phyloP scores from a whole-genome alignment of 2,888 invertebrate genomes.

The Leucozona laternaria region DNA sequence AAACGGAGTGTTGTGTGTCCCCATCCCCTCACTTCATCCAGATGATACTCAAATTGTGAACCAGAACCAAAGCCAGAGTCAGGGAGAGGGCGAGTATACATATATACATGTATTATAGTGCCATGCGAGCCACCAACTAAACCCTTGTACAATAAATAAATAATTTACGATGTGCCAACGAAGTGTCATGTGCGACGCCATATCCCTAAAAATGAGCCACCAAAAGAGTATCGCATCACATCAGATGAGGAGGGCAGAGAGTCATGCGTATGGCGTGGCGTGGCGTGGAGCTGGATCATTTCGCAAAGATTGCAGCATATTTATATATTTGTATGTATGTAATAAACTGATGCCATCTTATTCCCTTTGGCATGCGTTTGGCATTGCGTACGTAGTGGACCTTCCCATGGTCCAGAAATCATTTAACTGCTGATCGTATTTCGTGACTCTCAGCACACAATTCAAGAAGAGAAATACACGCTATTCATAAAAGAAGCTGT shows the following conservation, averaged over 20 bases:
- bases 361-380: slow-evolving; percentile 54
- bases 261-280: not conserved
- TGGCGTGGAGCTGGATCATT: slow-evolving; percentile 15
- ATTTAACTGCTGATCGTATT: slow-evolving; percentile 65
- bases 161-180: slow-evolving; percentile 75
- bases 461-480: slow-evolving; percentile 47
- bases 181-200: slow-evolving; percentile 73
- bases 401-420: slow-evolving; percentile 45
- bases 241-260: not conserved
- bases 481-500: slow-evolving; percentile 14
- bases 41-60: not conserved
- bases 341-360: slow-evolving; percentile 20
- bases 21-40: slow-evolving; percentile 10
- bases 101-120: not conserved
- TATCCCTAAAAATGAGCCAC: slow-evolving; percentile 71
- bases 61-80: not conserved
- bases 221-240: slow-evolving; percentile 60
- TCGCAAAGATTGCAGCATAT: slow-evolving; percentile 7
- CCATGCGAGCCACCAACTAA: slow-evolving; percentile 30
- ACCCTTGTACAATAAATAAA: slow-evolving; percentile 68
- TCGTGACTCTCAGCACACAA: slow-evolving; percentile 62
- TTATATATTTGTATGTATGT: not conserved
- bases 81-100: not conserved
- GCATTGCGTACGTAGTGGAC: slow-evolving; percentile 52
- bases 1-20: slow-evolving; percentile 35